phyloP scores from a whole-genome alignment of 2,888 invertebrate species.

The Stegophylla sp. region DNA sequence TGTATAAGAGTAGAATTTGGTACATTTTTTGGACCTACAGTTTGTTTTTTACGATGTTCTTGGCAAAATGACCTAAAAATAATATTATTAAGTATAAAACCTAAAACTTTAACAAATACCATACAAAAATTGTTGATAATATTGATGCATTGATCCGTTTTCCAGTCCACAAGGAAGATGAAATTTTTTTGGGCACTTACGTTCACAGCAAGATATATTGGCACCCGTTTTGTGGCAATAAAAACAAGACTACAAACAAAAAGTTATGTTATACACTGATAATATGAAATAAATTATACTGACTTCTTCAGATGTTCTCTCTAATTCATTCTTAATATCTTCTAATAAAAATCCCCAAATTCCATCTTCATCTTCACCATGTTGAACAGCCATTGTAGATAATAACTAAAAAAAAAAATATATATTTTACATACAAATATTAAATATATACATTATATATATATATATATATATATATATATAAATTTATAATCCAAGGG shows the following conservation, averaged over 20 bases:
- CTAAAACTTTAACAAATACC: too few species aligned
- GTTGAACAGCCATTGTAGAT: conserved; percentile 75
- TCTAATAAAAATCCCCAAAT: conserved; percentile 75
- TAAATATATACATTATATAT: conserved; percentile 56
- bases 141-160: too few species aligned
- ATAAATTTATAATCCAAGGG: too few species aligned
- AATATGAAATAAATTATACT: conserved; percentile 63
- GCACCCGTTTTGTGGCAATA: too few species aligned
- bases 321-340: conserved; percentile 75
- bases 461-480: conserved; percentile 24
- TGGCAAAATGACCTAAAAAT: conserved; percentile 71
- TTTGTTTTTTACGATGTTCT: conserved; percentile 70
- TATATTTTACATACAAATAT: too few species aligned
- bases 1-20: conserved; percentile 63
- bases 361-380: conserved; percentile 73
- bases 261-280: too few species aligned
- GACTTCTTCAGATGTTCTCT: conserved; percentile 73
- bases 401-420: conserved; percentile 74
- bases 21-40: conserved; percentile 64
- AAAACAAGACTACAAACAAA: too few species aligned
- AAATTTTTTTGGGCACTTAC: too few species aligned
- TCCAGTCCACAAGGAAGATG: too few species aligned
- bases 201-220: too few species aligned
- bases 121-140: too few species aligned
- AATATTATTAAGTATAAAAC: too few species aligned